Percentiles rank a stretch among this genome's conserved stretches.
Evolutionary conservation across 2,113 vertebrate species (phyloP).

Genomic region (Podocnemis expansa): DNA sequence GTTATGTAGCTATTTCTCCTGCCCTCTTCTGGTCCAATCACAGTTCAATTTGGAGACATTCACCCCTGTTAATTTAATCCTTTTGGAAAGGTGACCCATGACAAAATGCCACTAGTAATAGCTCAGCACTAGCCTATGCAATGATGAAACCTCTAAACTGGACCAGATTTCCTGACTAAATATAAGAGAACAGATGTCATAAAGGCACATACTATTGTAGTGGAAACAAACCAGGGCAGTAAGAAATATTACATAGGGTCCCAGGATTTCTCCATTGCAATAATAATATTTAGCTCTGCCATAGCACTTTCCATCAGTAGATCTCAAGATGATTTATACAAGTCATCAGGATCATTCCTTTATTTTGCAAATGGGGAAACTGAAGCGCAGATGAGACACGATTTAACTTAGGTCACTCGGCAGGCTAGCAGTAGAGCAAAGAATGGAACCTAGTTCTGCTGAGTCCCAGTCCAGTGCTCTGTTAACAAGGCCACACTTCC

Average conservation of each 20-base stretch:
- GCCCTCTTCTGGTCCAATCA: neutral
- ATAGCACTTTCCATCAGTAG: neutral
- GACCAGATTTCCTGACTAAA: neutral
- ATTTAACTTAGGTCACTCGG: neutral
- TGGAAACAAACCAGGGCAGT: neutral
- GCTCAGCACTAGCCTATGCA: neutral
- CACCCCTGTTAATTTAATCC: neutral
- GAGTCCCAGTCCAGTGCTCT: accelerated
- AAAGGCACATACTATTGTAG: neutral
- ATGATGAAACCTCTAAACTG: neutral
- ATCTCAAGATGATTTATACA: neutral
- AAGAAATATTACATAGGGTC: accelerated
- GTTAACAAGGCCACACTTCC: neutral
- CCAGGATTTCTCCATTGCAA: neutral
- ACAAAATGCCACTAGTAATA: accelerated
- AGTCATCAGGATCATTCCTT: neutral
- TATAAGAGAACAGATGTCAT: accelerated
- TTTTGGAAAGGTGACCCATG: neutral
- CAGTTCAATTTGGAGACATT: accelerated
- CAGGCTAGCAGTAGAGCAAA: neutral
- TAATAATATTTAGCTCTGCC: neutral
- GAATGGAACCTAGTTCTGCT: neutral
- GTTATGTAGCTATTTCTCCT: neutral
- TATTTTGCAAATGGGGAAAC: neutral
- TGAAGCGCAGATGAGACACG: neutral